Conservation (phyloP, 2,888 invertebrate genomes). For the Euzophera pinguis region DNA sequence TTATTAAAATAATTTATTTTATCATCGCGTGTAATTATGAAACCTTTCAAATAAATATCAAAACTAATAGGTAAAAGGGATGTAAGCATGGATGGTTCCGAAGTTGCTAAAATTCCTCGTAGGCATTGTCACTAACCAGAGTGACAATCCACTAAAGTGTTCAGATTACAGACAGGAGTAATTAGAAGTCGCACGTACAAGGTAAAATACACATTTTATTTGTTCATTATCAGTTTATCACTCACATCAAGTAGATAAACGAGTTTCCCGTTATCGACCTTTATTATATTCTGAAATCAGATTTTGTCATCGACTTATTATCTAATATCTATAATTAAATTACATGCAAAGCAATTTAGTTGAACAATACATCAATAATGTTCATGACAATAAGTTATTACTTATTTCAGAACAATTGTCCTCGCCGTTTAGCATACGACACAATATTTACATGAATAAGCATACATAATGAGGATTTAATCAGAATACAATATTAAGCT, state of each 20-base stretch:
- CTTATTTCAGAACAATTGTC: background rate
- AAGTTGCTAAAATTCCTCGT: too few relatives aligned
- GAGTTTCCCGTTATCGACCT: background rate
- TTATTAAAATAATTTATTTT: too few relatives aligned
- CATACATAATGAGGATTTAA: background rate
- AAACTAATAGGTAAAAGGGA: too few relatives aligned
- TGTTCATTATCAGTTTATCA: background rate
- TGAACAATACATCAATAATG: background rate
- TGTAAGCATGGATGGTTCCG: too few relatives aligned
- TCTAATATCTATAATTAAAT: background rate
- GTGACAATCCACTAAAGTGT: too few relatives aligned
- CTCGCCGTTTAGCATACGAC: background rate
- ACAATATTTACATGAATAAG: constrained; percentile 1
- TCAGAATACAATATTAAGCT: background rate
- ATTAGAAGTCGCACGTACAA: too few relatives aligned
- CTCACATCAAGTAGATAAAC: background rate
- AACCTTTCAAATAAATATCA: too few relatives aligned
- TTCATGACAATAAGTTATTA: background rate
- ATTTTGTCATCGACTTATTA: background rate
- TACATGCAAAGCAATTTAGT: too few relatives aligned
- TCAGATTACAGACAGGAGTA: too few relatives aligned
- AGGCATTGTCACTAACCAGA: too few relatives aligned
- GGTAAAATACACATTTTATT: too few relatives aligned
- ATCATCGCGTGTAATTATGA: too few relatives aligned
- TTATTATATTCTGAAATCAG: background rate